Evolutionary conservation across 2,797 vertebrate species (phyloP).

Genomic region (Erpetoichthys calabaricus): DNA sequence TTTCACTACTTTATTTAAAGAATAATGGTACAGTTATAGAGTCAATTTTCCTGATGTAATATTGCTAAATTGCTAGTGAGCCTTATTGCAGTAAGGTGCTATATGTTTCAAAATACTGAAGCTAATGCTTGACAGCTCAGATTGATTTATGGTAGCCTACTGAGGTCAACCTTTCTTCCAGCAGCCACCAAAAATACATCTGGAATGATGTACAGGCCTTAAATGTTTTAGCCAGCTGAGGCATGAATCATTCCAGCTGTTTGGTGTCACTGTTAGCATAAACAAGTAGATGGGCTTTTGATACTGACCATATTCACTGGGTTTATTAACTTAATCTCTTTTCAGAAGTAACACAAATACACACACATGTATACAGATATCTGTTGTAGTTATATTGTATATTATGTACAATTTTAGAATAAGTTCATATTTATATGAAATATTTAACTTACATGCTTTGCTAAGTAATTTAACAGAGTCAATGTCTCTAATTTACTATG

Average conservation of each 20-base stretch:
- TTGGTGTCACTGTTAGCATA: slow-evolving; percentile 67
- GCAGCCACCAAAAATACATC: slow-evolving; percentile 52
- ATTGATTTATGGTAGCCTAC: slow-evolving; percentile 74
- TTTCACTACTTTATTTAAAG: too few relatives aligned
- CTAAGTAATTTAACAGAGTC: too few relatives aligned
- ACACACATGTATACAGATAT: too few relatives aligned
- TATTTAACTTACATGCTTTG: too few relatives aligned
- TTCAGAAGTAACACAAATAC: slow-evolving; percentile 55
- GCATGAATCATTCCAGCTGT: slow-evolving; percentile 79
- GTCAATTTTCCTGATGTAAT: too few relatives aligned
- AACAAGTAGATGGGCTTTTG: slow-evolving; percentile 39
- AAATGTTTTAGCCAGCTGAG: slow-evolving; percentile 64
- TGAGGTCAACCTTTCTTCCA: slow-evolving; percentile 64
- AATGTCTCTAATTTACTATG: too few relatives aligned
- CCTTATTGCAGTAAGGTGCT: not conserved
- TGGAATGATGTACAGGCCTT: slow-evolving; percentile 62
- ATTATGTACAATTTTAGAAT: too few relatives aligned
- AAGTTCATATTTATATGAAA: too few relatives aligned
- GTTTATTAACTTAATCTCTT: slow-evolving; percentile 56
- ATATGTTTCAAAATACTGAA: slow-evolving; percentile 28
- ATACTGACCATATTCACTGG: slow-evolving; percentile 43
- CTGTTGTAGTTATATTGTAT: too few relatives aligned
- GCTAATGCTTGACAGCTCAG: slow-evolving; percentile 29
- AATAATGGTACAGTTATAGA: too few relatives aligned
- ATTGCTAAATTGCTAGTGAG: too few relatives aligned